These are phyloP conservation scores for Pelusios castaneus DNA, from an alignment of 2,113 vertebrate species.

Conservation along the genomic window DNA sequence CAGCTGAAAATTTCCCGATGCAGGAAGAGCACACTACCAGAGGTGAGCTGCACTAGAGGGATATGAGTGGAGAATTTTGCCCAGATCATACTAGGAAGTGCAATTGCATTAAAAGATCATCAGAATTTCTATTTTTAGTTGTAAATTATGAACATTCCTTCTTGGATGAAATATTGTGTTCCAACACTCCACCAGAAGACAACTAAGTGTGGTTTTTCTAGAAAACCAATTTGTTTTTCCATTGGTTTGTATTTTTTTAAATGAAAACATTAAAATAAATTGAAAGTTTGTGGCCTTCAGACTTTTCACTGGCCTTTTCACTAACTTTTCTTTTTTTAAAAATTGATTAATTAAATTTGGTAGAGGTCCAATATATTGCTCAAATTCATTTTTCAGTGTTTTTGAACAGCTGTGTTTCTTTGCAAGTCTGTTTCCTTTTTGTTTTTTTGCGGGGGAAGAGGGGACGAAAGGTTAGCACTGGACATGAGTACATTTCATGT, in stretches of 20 bases:
- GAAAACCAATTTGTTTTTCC: not conserved
- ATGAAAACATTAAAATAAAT: not conserved
- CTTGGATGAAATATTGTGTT: constrained; percentile 5
- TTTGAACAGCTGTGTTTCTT: not conserved
- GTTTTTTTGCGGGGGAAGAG: not conserved
- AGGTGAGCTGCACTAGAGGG: not conserved
- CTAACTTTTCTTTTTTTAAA: not conserved
- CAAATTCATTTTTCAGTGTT: not conserved
- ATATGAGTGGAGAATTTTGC: not conserved
- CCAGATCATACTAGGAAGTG: not conserved
- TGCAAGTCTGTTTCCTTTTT: not conserved
- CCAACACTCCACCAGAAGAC: constrained; percentile 12
- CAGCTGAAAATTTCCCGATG: not conserved
- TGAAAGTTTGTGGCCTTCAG: not conserved
- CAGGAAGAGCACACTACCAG: not conserved
- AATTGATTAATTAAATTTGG: not conserved
- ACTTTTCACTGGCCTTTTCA: not conserved
- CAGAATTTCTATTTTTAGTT: not conserved
- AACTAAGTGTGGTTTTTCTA: not conserved
- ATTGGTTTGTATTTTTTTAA: not conserved
- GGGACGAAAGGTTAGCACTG: not conserved
- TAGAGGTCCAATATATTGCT: not conserved
- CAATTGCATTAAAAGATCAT: not conserved
- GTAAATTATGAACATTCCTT: constrained; percentile 12
- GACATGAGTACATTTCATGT: not conserved